Base-by-base conservation (phyloP, 2,797 vertebrate species). In the Neoniphon sammara region DNA sequence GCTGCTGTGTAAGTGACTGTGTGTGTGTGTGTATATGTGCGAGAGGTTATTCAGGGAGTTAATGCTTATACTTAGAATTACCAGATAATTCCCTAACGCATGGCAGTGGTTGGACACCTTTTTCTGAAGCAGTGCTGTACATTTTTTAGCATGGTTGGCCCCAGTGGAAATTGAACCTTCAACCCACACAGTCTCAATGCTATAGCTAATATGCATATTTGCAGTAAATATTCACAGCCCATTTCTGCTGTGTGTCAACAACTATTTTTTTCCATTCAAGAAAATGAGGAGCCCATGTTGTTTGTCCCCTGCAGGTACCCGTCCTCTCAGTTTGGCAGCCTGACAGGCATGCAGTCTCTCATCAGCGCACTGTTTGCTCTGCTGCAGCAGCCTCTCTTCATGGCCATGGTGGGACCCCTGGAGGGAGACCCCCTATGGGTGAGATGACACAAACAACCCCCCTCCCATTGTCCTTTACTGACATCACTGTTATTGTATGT, bases 271-370 rank as follows among this genome's bases (percentile, higher is more conserved):
- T 5, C 21, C 21, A 11, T 25, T 54, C 9, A 54, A 25, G 52
- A 20, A 1, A 49, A 10, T 12, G 15, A 31, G n/a, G 11, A 9
- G 3, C 15, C 4, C 8, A 3, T 36, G 46, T 17, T 53, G 11
- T 84, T 84, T 85, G 55, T 81, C 87, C 80, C 50, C 25, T 60
- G 30, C 95, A 99, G 98, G 88, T 99, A 99, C 83, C 98, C 98
- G 0, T 99, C 97, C 44, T 96, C 97, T 42, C 97, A 99, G 93
- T 99, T 99, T 18, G 98, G 98, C 89, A 99, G 97, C 87, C 91
- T 99, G 88, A 99, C 98, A 0, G 98, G 98, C 30, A 94, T 99
- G 91, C 98, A 99, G 94, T 99, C 98, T 1, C 92, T 99, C 82
- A 92, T 99, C 94, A 99, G 97, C 0, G 98, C 98, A 1, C 95